Evolutionary conservation across 2,113 vertebrate genomes (phyloP), one percentile per base, ranked within the genome.

Genomic region (Astur gentilis): DNA sequence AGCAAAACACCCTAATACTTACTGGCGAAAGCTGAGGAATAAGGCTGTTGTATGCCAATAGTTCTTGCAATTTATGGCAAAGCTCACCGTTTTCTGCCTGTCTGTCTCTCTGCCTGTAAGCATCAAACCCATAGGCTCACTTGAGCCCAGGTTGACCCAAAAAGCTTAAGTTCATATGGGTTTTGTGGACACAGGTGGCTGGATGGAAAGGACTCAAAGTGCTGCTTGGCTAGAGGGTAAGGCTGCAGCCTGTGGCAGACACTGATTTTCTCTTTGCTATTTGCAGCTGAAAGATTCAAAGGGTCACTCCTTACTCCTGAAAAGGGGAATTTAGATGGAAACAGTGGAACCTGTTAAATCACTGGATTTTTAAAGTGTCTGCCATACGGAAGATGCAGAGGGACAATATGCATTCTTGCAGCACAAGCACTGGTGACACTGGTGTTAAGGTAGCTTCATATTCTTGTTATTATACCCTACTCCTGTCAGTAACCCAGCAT

Each of bases 361-460:
- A 38, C 15, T 47, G 21, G 20, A 47, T 36, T 81, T 81, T 62
- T 49, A 5, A 86, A 84, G 23, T 64, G 26, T 38, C 62, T 89
- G 44, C 52, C 52, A n/a, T 36, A 36, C 18, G 18, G 66, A 81
- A 67, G 52, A 11, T 40, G 26, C n/a, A 31, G 64, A 75, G n/a
- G n/a, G 32, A 44, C 25, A 31, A 20, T 0, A 0, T 6, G 11
- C 0, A 0, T 82, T 75, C 55, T 44, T 70, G 40, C 44, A 80
- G 55, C 9, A 0, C 29, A 27, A 55, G 64, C 11, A 14, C 25
- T 31, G 22, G 22, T 66, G 45, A 27, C 4, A 54, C 8, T 15
- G 50, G 6, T 12, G 16, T 19, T 25, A 27, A 88, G 61, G 18
- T 4, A 69, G 19, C 14, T 40, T 44, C 64, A 32, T 29, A 34